A percentile compares a stretch with the other conserved stretches of the same genome.
Conservation (phyloP, 2,797 vertebrate genomes). For the Labeo calbasu region DNA sequence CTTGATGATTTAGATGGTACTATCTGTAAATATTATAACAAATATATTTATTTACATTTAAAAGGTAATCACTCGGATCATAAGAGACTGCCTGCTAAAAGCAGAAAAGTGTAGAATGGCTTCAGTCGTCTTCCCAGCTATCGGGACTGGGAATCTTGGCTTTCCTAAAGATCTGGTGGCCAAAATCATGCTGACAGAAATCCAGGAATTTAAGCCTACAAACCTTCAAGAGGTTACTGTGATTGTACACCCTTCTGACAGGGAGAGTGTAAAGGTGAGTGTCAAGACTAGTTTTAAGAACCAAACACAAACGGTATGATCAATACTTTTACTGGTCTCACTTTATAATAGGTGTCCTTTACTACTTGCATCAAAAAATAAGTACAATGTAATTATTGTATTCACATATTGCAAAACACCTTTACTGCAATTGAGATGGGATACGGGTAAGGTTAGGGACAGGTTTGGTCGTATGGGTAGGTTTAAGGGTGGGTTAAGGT, state of each 20-base stretch:
- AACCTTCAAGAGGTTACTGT: constrained; percentile 79
- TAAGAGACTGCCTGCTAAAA: constrained; percentile 76
- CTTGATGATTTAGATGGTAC: too few relatives aligned
- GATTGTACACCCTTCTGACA: constrained; percentile 79
- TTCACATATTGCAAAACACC: too few relatives aligned
- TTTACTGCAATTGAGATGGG: too few relatives aligned
- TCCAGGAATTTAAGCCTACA: constrained; percentile 71
- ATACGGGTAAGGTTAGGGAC: too few relatives aligned
- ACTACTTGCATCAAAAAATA: too few relatives aligned
- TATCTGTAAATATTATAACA: background rate
- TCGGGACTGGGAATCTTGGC: constrained; percentile 84
- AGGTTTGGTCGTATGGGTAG: too few relatives aligned
- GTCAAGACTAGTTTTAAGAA: background rate
- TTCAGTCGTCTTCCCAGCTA: constrained; percentile 86
- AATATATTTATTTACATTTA: constrained; percentile 1
- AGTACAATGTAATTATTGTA: too few relatives aligned
- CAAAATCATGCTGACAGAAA: constrained; percentile 76
- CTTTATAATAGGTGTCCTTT: too few relatives aligned
- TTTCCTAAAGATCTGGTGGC: constrained; percentile 67
- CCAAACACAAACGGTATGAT: background rate
- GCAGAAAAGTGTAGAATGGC: constrained; percentile 71
- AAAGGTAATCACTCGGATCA: constrained; percentile 70
- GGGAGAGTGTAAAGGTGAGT: constrained; percentile 77
- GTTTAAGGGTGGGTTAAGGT: too few relatives aligned
- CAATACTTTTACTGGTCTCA: background rate